Evolutionary conservation across 2,888 invertebrate species (phyloP).

Genomic region (Junonia oenone): DNA sequence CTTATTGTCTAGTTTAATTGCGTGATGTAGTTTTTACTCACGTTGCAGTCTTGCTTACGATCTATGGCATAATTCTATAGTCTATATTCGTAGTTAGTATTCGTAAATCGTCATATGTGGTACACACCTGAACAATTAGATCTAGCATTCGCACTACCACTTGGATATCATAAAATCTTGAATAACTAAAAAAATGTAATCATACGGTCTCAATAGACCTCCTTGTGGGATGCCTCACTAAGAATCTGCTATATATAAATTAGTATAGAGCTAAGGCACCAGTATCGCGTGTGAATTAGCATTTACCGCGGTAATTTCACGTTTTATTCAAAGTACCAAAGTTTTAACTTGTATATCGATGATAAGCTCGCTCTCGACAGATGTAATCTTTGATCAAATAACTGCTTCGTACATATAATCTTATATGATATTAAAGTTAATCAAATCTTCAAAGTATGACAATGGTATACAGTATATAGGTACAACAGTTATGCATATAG

Average conservation of each 20-base stretch:
- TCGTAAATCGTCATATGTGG: slow-evolving; percentile 2
- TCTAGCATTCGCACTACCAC: background rate
- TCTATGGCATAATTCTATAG: slow-evolving; percentile 15
- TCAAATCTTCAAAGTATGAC: slow-evolving; percentile 15
- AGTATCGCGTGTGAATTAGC: slow-evolving; percentile 15
- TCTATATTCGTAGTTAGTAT: slow-evolving; percentile 13
- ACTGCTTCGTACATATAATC: slow-evolving; percentile 25
- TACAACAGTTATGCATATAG: slow-evolving; percentile 14
- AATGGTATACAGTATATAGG: slow-evolving; percentile 16
- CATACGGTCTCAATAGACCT: slow-evolving; percentile 5
- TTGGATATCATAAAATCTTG: slow-evolving; percentile 4
- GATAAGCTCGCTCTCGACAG: slow-evolving; percentile 24
- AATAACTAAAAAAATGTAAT: slow-evolving; percentile 8
- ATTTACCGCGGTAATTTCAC: slow-evolving; percentile 17
- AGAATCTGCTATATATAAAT: slow-evolving; percentile 11
- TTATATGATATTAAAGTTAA: slow-evolving; percentile 19
- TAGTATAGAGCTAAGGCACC: slow-evolving; percentile 11
- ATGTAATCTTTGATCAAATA: slow-evolving; percentile 24
- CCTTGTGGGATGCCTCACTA: slow-evolving; percentile 10
- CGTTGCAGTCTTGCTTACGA: slow-evolving; percentile 21
- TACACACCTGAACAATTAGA: background rate
- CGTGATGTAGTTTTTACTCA: slow-evolving; percentile 25
- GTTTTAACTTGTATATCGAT: slow-evolving; percentile 24
- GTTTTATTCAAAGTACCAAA: slow-evolving; percentile 25
- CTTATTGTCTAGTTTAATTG: slow-evolving; percentile 27